Percentiles rank a stretch among this genome's conserved stretches.
These are phyloP conservation scores for Knipowitschia caucasica DNA, from an alignment of 2,797 vertebrate species.

Conservation along the genomic window DNA sequence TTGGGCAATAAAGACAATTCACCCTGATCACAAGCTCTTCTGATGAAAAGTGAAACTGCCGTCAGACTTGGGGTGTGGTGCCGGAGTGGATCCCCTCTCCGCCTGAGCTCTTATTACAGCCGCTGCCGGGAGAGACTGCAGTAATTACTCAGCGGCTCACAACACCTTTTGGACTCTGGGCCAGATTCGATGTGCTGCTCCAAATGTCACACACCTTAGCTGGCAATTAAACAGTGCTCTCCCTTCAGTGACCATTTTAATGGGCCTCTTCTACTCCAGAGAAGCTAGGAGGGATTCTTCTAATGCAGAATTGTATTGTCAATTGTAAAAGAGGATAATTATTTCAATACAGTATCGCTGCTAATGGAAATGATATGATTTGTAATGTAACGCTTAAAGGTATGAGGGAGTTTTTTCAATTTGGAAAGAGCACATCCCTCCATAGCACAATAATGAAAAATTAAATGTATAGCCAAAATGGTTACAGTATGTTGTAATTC, in stretches of 20 bases:
- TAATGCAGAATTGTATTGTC: constrained; percentile 20
- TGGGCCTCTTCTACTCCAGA: constrained; percentile 40
- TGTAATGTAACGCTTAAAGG: constrained; percentile 17
- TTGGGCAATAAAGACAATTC: constrained; percentile 8
- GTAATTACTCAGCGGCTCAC: constrained; percentile 72
- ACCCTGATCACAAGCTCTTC: constrained; percentile 2
- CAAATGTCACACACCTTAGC: constrained; percentile 74
- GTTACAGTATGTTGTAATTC: too few relatives aligned
- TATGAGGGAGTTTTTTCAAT: constrained; percentile 1
- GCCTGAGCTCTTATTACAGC: constrained; percentile 66
- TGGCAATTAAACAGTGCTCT: constrained; percentile 67
- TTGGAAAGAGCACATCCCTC: neutral
- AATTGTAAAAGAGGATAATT: constrained; percentile 29
- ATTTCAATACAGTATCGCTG: constrained; percentile 18
- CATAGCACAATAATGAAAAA: too few relatives aligned
- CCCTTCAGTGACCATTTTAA: constrained; percentile 50
- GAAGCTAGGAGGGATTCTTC: constrained; percentile 37
- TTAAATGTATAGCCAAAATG: too few relatives aligned
- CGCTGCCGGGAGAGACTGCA: constrained; percentile 63
- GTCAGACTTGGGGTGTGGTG: neutral
- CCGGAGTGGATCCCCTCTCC: constrained; percentile 11
- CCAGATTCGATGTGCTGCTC: constrained; percentile 62
- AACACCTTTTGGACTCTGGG: constrained; percentile 73
- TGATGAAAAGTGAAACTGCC: constrained; percentile 8
- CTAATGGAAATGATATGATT: constrained; percentile 28